Conservation (phyloP, 2,113 vertebrate genomes). For the Neoarius graeffei region DNA sequence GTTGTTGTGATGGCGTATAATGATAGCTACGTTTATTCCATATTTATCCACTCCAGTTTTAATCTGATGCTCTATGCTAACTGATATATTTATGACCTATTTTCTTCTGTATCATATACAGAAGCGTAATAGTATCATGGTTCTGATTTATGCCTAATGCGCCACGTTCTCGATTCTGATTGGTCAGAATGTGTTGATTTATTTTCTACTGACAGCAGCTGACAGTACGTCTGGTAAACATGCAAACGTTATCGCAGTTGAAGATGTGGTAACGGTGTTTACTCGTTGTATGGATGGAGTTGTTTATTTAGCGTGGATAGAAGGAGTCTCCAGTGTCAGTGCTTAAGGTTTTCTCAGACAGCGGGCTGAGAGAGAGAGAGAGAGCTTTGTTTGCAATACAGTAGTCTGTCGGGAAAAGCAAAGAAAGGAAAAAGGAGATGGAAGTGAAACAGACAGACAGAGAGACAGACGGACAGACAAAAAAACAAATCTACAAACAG, state of each 20-base stretch:
- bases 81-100: too few species aligned
- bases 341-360: too few species aligned
- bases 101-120: not conserved
- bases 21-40: not conserved
- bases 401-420: not conserved
- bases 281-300: too few species aligned
- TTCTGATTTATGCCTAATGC: too few species aligned
- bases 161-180: too few species aligned
- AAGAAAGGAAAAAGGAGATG: not conserved
- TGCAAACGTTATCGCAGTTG: too few species aligned
- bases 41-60: not conserved
- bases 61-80: not conserved
- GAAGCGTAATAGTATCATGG: not conserved
- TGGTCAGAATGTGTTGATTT: too few species aligned
- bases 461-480: not conserved
- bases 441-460: not conserved
- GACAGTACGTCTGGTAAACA: too few species aligned
- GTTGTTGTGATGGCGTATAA: not conserved
- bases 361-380: not conserved
- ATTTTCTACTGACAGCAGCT: too few species aligned
- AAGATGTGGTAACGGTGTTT: too few species aligned
- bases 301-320: too few species aligned
- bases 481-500: not conserved
- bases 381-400: not conserved
- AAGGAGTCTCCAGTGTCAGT: too few species aligned